Base-by-base conservation (phyloP, 2,888 invertebrate genomes). In the Cerastoderma edule region DNA sequence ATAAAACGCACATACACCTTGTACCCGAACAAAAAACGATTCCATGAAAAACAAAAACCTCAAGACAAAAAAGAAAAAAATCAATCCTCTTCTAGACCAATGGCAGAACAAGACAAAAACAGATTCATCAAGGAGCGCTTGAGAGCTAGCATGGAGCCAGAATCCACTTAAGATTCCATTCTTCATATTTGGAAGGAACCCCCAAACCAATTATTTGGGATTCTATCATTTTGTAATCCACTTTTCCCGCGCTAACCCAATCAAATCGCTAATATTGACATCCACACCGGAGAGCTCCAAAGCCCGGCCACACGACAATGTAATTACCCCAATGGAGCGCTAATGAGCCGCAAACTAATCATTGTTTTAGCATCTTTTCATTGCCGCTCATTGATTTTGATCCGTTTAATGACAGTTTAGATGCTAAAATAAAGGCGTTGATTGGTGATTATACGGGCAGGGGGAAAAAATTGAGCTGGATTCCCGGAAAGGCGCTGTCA, bases 321-420 rank as follows among this genome's bases (percentile, higher is more conserved):
- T 75, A 72, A 79, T 79, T 79, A 75, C 65, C 75, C 67, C 66
- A 69, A 70, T 60, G 75, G 60, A 70, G 64, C 70, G 68, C 75
- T 78, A 82, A 82, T 77, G 82, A 83, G 77, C 77, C 77, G 67
- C 53, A 71, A 67, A 76, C 72, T 83, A 83, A 85, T 85, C 85
- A 80, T 85, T 85, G 85, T 85, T 85, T 85, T 83, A 83, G 69
- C 80, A 81, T 80, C 83, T 71, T 78, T 83, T 83, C 78, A 85
- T 84, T 82, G 83, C 78, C 80, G 67, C 60, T 60, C 60, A 60
- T 60, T 60, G 60, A 60, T 60, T 60, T 60, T 60, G 60, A 60
- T 60, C 60, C 39, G 60, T 60, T 60, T 60, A 60, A 60, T 60
- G 60, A 60, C 60, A 60, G 60, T 60, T 60, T 60, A 60, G 60